These are phyloP conservation scores for Tachysurus vachellii DNA, from an alignment of 2,113 vertebrate genomes.

Conservation along the genomic window DNA sequence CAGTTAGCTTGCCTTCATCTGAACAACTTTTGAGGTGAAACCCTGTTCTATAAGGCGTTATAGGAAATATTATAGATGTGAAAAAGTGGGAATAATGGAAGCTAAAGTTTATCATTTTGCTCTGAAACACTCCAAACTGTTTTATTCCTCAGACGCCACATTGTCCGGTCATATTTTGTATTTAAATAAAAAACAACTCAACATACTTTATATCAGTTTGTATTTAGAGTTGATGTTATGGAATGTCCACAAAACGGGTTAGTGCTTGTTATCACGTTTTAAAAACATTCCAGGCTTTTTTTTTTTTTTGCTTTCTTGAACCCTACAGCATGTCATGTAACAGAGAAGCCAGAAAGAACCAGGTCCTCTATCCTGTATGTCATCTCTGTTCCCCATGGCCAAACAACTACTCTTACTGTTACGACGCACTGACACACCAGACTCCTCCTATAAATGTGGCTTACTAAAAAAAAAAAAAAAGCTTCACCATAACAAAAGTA, in stretches of 20 bases:
- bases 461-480: neutral
- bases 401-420: neutral
- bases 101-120: neutral
- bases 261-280: neutral
- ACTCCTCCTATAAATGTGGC: neutral
- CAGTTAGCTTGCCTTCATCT: neutral
- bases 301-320: neutral
- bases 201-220: neutral
- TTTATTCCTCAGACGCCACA: neutral
- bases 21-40: neutral
- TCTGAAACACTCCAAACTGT: neutral
- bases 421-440: neutral
- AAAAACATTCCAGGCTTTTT: neutral
- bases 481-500: neutral
- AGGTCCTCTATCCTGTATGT: neutral
- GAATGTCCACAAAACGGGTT: too few relatives aligned
- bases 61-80: neutral
- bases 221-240: neutral
- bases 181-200: neutral
- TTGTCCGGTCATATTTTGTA: neutral
- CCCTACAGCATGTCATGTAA: neutral
- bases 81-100: neutral
- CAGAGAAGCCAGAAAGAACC: neutral
- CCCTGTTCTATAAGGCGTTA: neutral
- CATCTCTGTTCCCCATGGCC: neutral